Conservation (phyloP, 2,797 vertebrate species). For the Adrianichthys oophorus region DNA sequence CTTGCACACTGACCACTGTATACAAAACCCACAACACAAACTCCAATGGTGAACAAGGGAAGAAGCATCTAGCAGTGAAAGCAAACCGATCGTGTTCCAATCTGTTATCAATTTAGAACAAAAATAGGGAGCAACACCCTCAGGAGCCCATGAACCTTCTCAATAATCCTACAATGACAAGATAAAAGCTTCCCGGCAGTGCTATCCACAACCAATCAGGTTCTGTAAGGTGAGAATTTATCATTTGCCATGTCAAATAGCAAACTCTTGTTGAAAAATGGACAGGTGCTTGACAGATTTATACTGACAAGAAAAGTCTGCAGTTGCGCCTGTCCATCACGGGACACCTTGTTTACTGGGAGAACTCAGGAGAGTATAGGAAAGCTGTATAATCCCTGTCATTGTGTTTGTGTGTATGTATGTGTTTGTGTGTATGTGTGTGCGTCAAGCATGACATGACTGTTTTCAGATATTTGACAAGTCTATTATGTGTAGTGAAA, state of each 20-base stretch:
- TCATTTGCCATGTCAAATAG: too few species aligned
- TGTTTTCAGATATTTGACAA: conserved; percentile 42
- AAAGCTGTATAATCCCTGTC: neutral
- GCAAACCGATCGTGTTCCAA: too few species aligned
- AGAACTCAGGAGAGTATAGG: conserved; percentile 34
- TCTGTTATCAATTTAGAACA: too few species aligned
- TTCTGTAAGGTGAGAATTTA: too few species aligned
- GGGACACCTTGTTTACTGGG: conserved; percentile 41
- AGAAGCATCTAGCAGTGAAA: too few species aligned
- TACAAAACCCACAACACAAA: too few species aligned
- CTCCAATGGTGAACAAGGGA: too few species aligned
- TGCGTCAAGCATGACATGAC: too few species aligned
- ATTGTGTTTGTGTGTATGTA: too few species aligned
- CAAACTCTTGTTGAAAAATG: conserved; percentile 16
- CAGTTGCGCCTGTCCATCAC: conserved; percentile 67
- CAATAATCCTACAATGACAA: conserved; percentile 11
- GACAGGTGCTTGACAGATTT: conserved; percentile 42
- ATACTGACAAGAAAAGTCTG: conserved; percentile 37
- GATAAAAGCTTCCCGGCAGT: conserved; percentile 12
- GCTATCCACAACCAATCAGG: conserved; percentile 4
- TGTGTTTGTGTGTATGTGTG: too few species aligned
- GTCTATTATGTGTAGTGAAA: conserved; percentile 42
- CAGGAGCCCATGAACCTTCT: neutral
- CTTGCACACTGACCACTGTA: too few species aligned
- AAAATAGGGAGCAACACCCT: too few species aligned